Evolutionary conservation across 2,113 vertebrate genomes (phyloP).

Genomic region (Picathartes gymnocephalus): DNA sequence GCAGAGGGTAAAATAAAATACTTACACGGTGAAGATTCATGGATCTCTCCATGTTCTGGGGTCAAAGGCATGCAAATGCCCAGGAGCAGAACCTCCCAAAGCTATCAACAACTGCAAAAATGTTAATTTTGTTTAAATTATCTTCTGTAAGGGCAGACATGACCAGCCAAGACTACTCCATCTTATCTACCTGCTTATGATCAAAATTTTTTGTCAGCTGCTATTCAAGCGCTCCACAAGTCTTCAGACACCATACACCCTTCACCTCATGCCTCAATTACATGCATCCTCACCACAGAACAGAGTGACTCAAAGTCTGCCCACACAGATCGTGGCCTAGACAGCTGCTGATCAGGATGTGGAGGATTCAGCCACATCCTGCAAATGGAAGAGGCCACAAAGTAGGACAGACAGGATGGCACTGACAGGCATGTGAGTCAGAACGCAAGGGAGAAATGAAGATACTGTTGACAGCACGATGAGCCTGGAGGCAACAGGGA

Average conservation of each 20-base stretch:
- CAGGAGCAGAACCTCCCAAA: neutral
- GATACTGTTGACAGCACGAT: neutral
- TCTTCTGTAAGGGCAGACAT: neutral
- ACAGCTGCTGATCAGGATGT: neutral
- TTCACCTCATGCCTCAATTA: neutral
- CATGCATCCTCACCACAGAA: neutral
- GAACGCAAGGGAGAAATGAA: neutral
- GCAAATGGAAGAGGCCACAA: neutral
- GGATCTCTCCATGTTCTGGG: neutral
- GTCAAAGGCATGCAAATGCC: neutral
- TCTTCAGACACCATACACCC: neutral
- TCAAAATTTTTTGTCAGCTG: neutral
- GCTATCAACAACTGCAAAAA: neutral
- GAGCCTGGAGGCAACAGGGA: neutral
- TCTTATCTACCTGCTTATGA: neutral
- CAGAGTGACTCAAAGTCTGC: neutral
- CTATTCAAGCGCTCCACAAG: neutral
- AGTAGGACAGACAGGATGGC: neutral
- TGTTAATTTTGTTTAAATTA: neutral
- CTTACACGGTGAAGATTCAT: neutral
- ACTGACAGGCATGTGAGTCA: constrained; percentile 7
- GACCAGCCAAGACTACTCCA: neutral
- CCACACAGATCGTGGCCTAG: neutral
- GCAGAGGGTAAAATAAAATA: neutral
- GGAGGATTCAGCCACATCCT: constrained; percentile 21